phyloP scores from a whole-genome alignment of 2,888 invertebrate species.

The Odontocerum albicorne region DNA sequence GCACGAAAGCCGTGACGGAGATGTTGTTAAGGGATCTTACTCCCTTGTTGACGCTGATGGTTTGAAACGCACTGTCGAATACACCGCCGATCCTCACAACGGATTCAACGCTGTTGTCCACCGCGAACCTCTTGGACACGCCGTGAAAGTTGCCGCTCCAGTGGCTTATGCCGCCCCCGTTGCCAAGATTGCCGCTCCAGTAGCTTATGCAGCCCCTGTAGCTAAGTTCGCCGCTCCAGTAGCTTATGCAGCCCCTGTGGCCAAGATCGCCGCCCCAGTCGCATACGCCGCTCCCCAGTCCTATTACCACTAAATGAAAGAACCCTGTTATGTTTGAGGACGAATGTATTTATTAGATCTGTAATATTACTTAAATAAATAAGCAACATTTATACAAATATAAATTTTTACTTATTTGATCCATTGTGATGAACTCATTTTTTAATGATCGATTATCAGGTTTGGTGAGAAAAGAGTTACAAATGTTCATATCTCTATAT shows the following conservation, averaged over 20 bases:
- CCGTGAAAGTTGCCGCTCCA: slow-evolving; percentile 30
- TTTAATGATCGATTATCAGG: neutral
- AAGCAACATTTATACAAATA: too few relatives aligned
- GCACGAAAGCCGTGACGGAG: slow-evolving; percentile 44
- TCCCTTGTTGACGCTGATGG: slow-evolving; percentile 47
- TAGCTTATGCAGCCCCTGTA: slow-evolving; percentile 25
- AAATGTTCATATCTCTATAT: too few relatives aligned
- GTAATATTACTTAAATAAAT: too few relatives aligned
- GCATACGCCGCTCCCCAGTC: slow-evolving; percentile 24
- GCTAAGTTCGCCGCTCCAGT: slow-evolving; percentile 37
- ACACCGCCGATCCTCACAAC: slow-evolving; percentile 55
- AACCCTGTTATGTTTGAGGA: slow-evolving; percentile 26
- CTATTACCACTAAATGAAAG: slow-evolving; percentile 40
- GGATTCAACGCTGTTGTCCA: slow-evolving; percentile 56
- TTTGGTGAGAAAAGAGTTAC: neutral
- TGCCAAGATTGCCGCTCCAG: slow-evolving; percentile 32
- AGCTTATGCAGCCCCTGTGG: slow-evolving; percentile 34
- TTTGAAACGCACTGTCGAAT: slow-evolving; percentile 46
- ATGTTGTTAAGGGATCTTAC: slow-evolving; percentile 49
- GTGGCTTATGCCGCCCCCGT: slow-evolving; percentile 31
- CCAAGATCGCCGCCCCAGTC: slow-evolving; percentile 2
- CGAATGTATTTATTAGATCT: slow-evolving; percentile 32
- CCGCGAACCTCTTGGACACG: slow-evolving; percentile 41
- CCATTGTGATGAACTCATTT: neutral
- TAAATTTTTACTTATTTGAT: neutral